Evolutionary conservation across 2,888 invertebrate species (phyloP), one percentile per base, ranked within the genome.

Genomic region (Scaeva pyrastri): DNA sequence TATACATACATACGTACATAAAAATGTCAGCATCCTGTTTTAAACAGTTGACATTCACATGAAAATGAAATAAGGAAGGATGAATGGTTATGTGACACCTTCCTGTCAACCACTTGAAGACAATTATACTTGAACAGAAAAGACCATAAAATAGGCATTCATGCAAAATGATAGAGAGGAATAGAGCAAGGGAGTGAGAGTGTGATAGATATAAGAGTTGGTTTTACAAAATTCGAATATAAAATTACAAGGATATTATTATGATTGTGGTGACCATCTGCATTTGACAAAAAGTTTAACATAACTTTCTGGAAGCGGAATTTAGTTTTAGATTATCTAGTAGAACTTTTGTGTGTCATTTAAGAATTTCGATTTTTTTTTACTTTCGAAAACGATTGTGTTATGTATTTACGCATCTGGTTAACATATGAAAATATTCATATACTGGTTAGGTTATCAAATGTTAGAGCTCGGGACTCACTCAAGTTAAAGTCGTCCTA

Each of bases 51-150:
- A 82, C 81, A 86, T 82, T 77, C 77, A 58, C 73, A 85, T 85
- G 81, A 39, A 73, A 81, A 85, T 81, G 68, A 86, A 81, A 62
- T 21, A 19, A 70, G 82, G 45, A 77, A 86, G 77, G 64, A 74
- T 86, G 50, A 72, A 86, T 74, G 77, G 77, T 31, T 81, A 86
- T 77, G 82, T 86, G 86, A 86, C 86, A 86, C 86, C 86, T 86
- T 85, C 77, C 86, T 86, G 77, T 86, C 86, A 86, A 86, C 77
- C 82, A 73, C 81, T 86, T 86, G 82, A 86, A 52, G 86, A 81
- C 86, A 86, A 86, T 86, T 82, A 82, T 55, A 74, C 77, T 74
- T 31, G 77, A 81, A 77, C 62, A 68, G 71, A 68, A 83, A 66
- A 62, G 60, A 58, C 70, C 71, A 75, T 78, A 78, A 73, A 78